Percentiles rank a stretch among this genome's conserved stretches.
These are phyloP conservation scores for Prinia subflava DNA, from an alignment of 2,113 vertebrate species.

Conservation along the genomic window DNA sequence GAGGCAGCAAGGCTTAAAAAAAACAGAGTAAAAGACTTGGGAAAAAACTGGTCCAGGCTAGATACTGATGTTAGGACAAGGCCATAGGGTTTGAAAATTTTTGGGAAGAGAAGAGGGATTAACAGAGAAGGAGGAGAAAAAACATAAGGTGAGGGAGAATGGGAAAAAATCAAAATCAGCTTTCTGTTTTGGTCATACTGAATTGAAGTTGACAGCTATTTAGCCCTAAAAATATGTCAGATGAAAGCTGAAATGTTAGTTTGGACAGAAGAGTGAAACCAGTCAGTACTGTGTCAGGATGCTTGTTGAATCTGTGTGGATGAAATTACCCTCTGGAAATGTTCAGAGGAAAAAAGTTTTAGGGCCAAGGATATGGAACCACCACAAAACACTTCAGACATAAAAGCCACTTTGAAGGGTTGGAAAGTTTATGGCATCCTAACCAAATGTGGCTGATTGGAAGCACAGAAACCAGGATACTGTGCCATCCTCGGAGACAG, in stretches of 20 bases:
- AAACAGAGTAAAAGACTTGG: neutral
- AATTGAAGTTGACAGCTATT: neutral
- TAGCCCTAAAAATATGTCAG: neutral
- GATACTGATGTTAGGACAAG: neutral
- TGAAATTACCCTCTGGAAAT: neutral
- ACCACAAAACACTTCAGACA: neutral
- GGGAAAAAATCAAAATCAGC: neutral
- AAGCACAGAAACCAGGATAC: neutral
- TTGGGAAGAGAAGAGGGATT: neutral
- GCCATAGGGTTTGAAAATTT: neutral
- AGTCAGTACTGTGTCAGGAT: neutral
- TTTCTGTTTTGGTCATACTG: neutral
- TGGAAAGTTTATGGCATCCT: neutral
- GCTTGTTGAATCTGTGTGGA: neutral
- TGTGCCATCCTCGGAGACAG: neutral
- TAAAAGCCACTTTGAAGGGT: neutral
- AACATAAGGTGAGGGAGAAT: neutral
- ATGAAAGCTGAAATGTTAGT: neutral
- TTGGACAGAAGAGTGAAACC: conserved; percentile 5
- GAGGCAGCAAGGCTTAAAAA: neutral
- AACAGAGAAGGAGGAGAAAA: neutral
- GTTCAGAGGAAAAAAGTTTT: neutral
- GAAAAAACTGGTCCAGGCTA: neutral
- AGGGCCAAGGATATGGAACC: neutral
- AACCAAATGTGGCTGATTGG: neutral